Evolutionary conservation across 2,888 invertebrate species (phyloP).

Genomic region (Aphodius sticticus): DNA sequence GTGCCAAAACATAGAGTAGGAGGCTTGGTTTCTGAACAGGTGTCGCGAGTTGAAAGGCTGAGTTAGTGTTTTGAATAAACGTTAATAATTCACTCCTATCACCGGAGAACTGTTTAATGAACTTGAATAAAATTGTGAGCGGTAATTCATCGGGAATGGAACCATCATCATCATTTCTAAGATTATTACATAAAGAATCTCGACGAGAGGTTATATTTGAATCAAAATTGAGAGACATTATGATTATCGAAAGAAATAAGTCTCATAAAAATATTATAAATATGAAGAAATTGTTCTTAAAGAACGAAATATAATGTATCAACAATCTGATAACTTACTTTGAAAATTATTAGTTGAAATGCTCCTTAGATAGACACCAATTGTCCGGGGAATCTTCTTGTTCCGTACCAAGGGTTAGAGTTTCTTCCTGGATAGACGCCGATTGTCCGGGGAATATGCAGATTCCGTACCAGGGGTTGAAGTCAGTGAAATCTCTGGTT

Average conservation of each 20-base stretch:
- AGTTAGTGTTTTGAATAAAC: conserved; percentile 27
- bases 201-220: not conserved
- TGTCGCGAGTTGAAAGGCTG: conserved; percentile 10
- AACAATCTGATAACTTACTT: no score
- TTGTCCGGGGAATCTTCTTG: no score
- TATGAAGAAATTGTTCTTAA: no score
- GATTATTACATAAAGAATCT: not conserved
- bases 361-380: no score
- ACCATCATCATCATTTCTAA: not conserved
- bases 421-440: no score
- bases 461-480: no score
- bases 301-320: no score
- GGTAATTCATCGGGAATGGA: conserved; percentile 14
- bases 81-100: conserved; percentile 23
- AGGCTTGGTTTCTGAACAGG: conserved; percentile 23
- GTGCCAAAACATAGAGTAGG: conserved; percentile 18
- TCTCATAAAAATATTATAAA: not conserved
- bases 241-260: not conserved
- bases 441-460: no score
- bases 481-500: no score
- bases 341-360: no score
- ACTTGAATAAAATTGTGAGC: conserved; percentile 14
- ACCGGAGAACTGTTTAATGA: conserved; percentile 15
- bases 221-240: not conserved
- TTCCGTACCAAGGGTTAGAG: no score